Conservation (phyloP, 2,797 vertebrate species). For the Enteromius viviparus region DNA sequence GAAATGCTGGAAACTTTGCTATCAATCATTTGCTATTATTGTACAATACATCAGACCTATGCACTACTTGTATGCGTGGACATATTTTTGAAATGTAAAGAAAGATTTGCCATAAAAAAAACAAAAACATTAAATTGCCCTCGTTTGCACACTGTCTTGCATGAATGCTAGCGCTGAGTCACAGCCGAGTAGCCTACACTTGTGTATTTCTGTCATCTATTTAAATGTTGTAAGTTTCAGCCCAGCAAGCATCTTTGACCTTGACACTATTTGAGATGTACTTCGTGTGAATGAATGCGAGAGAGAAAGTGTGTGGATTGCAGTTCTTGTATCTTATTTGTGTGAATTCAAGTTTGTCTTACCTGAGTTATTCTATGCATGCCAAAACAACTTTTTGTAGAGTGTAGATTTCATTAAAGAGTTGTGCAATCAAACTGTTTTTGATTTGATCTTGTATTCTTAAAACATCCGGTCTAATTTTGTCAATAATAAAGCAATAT, state of each 20-base stretch:
- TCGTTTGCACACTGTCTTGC: slow-evolving; percentile 57
- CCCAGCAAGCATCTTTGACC: background rate
- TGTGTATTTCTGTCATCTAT: slow-evolving; percentile 12
- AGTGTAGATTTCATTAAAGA: slow-evolving; percentile 70
- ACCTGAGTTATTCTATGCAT: slow-evolving; percentile 78
- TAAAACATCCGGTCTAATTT: background rate
- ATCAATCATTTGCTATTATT: slow-evolving; percentile 56
- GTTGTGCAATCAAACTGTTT: slow-evolving; percentile 57
- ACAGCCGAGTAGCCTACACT: slow-evolving; percentile 4
- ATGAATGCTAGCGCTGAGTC: slow-evolving; percentile 54
- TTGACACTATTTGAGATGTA: background rate
- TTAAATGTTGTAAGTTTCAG: slow-evolving; percentile 25
- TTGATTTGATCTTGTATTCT: background rate
- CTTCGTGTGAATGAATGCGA: slow-evolving; percentile 19
- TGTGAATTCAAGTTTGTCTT: slow-evolving; percentile 64
- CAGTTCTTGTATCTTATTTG: slow-evolving; percentile 36
- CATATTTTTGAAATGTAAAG: slow-evolving; percentile 20
- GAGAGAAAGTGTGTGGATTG: background rate
- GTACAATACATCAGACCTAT: slow-evolving; percentile 53
- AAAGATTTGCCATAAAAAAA: slow-evolving; percentile 41
- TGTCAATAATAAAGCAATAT: background rate
- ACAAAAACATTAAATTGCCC: slow-evolving; percentile 32
- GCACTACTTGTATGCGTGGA: slow-evolving; percentile 41
- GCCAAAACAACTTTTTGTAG: slow-evolving; percentile 74
- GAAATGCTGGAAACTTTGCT: slow-evolving; percentile 55